These are phyloP conservation scores for Drosophila pruinosa DNA, from an alignment of 1,140 invertebrate genomes.

Conservation along the genomic window DNA sequence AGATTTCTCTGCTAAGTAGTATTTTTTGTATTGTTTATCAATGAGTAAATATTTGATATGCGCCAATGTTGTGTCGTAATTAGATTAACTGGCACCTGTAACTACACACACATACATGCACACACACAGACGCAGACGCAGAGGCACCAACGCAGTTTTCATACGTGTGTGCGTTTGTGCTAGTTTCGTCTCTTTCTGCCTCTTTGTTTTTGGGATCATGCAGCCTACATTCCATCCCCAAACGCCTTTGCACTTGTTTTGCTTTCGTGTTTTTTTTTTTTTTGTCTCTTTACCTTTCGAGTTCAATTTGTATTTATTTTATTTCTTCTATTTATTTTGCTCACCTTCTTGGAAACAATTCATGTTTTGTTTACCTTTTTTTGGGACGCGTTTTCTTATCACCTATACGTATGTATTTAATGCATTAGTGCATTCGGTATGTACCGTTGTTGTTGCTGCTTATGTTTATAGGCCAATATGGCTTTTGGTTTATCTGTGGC, in stretches of 20 bases:
- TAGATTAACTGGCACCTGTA: slow-evolving; percentile 70
- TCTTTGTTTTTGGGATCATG: slow-evolving; percentile 27
- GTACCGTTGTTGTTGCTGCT: slow-evolving; percentile 13
- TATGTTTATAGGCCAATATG: slow-evolving; percentile 43
- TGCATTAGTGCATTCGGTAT: slow-evolving; percentile 63
- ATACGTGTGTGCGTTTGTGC: slow-evolving; percentile 37
- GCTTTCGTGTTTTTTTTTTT: slow-evolving; percentile 35
- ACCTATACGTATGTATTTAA: slow-evolving; percentile 44
- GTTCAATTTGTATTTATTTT: slow-evolving; percentile 38
- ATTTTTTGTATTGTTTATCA: slow-evolving; percentile 45
- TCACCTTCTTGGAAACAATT: slow-evolving; percentile 32
- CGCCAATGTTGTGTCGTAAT: slow-evolving; percentile 52
- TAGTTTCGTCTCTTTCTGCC: slow-evolving; percentile 42
- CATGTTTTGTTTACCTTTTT: slow-evolving; percentile 24
- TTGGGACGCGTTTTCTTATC: slow-evolving; percentile 36
- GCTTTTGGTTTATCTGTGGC: slow-evolving; percentile 51
- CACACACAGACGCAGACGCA: neutral
- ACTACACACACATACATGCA: slow-evolving; percentile 16
- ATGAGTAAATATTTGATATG: slow-evolving; percentile 53
- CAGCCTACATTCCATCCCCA: slow-evolving; percentile 28
- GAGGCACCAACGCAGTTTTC: too few species aligned
- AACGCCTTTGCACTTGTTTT: slow-evolving; percentile 39
- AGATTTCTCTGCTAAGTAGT: neutral
- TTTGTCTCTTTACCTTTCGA: too few species aligned
- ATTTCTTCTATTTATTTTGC: slow-evolving; percentile 44